Percentiles rank a stretch among this genome's conserved stretches.
phyloP scores from a whole-genome alignment of 2,797 vertebrate species.

The Thripadectes ignobilis region DNA sequence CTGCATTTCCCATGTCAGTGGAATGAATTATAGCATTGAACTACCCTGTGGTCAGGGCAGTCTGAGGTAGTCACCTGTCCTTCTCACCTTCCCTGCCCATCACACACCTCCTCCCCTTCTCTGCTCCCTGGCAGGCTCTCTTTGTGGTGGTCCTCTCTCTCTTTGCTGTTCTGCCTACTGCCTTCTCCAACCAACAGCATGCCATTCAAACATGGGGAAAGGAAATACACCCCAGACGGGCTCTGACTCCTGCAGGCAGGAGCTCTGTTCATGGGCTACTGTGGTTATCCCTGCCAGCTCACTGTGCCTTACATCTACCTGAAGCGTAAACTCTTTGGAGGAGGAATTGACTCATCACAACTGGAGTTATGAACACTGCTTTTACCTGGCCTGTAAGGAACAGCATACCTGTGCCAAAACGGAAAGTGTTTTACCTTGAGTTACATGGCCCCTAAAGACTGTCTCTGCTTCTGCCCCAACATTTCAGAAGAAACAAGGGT shows the following conservation, averaged over 20 bases:
- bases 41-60: accelerated
- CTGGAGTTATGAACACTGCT: background rate
- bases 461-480: background rate
- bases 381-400: background rate
- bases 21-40: background rate
- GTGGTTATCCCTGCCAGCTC: background rate
- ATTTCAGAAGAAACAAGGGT: background rate
- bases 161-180: background rate
- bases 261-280: background rate
- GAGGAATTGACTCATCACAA: background rate
- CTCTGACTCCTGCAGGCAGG: background rate
- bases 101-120: background rate
- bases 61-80: background rate
- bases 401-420: background rate
- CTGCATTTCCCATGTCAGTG: accelerated
- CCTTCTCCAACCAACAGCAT: background rate
- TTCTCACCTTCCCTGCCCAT: background rate
- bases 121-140: background rate
- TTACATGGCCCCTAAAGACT: background rate
- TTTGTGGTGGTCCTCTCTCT: background rate
- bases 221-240: accelerated
- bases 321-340: background rate
- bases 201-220: accelerated
- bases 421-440: background rate
- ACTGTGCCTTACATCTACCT: accelerated